A percentile compares a stretch with the other conserved stretches of the same genome.
These are phyloP conservation scores for Mantis religiosa DNA, from an alignment of 2,888 invertebrate genomes.

Conservation along the genomic window DNA sequence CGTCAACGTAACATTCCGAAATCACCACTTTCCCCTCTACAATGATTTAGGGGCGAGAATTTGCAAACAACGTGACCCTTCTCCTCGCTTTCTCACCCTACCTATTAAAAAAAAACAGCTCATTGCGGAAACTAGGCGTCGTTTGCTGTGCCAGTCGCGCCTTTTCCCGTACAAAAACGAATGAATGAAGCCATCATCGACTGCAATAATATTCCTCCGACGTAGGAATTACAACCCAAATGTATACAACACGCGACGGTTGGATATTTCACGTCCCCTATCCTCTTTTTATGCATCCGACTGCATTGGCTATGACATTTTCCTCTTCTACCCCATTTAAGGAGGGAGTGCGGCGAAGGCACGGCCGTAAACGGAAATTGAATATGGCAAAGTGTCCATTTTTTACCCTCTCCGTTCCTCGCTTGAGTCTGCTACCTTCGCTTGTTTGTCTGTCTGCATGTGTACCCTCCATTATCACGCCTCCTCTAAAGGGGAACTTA, in stretches of 20 bases:
- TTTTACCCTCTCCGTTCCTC: not conserved
- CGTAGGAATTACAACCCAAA: constrained; percentile 7
- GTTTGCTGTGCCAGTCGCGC: not conserved
- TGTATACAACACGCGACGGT: not conserved
- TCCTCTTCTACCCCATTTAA: constrained; percentile 23
- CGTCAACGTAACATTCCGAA: not conserved
- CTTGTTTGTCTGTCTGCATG: not conserved
- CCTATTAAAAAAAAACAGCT: not conserved
- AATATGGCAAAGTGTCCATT: constrained; percentile 18
- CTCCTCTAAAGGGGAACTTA: not conserved
- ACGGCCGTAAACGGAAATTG: constrained; percentile 24
- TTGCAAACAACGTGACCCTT: not conserved
- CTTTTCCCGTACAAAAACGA: not conserved
- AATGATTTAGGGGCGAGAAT: not conserved
- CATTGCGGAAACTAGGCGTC: not conserved
- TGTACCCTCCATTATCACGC: constrained; percentile 3
- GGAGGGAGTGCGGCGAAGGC: constrained; percentile 13
- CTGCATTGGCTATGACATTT: constrained; percentile 9
- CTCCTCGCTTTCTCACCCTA: not conserved
- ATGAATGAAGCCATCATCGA: not conserved
- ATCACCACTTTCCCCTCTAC: not conserved
- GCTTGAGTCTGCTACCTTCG: not conserved
- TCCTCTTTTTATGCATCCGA: constrained; percentile 5
- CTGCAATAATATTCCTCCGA: not conserved
- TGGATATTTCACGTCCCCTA: not conserved